phyloP scores from a whole-genome alignment of 2,888 invertebrate genomes.

The Drosophila maculinotata region DNA sequence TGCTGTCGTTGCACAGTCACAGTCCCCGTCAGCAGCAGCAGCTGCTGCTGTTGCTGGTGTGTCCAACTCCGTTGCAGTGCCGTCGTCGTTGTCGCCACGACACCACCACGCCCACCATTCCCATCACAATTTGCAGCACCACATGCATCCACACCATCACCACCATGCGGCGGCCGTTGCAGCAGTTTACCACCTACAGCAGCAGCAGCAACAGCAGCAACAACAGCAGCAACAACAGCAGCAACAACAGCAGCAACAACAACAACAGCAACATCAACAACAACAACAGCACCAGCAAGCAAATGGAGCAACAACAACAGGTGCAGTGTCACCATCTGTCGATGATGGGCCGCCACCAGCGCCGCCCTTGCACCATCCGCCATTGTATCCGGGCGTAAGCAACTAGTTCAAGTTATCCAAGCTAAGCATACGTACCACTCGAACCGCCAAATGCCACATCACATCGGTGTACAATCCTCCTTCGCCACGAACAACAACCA shows the following conservation, averaged over 20 bases:
- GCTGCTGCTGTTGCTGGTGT: slow-evolving; percentile 17
- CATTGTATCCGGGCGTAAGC: slow-evolving; percentile 84
- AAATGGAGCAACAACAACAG: slow-evolving; percentile 49
- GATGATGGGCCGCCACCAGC: slow-evolving; percentile 45
- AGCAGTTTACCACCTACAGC: slow-evolving; percentile 71
- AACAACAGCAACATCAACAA: slow-evolving; percentile 53
- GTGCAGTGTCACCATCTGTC: slow-evolving; percentile 44
- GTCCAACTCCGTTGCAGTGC: slow-evolving; percentile 27
- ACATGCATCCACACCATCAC: slow-evolving; percentile 66
- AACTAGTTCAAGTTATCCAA: slow-evolving; percentile 61
- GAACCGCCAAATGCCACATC: slow-evolving; percentile 25
- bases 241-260: slow-evolving; percentile 50
- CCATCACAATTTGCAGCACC: slow-evolving; percentile 66
- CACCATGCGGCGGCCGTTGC: slow-evolving; percentile 65
- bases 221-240: slow-evolving; percentile 52
- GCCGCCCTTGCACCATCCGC: slow-evolving; percentile 79
- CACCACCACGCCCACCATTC: slow-evolving; percentile 68
- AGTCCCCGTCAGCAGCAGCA: slow-evolving; percentile 32
- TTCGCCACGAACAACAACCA: slow-evolving; percentile 9
- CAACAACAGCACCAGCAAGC: slow-evolving; percentile 51
- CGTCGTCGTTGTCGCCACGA: slow-evolving; percentile 53
- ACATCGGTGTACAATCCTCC: slow-evolving; percentile 27
- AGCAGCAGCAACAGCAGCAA: slow-evolving; percentile 56
- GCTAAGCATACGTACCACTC: slow-evolving; percentile 41
- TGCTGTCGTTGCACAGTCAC: slow-evolving; percentile 27